Base-by-base conservation (phyloP, 2,888 invertebrate genomes). In the Magallana nippona region DNA sequence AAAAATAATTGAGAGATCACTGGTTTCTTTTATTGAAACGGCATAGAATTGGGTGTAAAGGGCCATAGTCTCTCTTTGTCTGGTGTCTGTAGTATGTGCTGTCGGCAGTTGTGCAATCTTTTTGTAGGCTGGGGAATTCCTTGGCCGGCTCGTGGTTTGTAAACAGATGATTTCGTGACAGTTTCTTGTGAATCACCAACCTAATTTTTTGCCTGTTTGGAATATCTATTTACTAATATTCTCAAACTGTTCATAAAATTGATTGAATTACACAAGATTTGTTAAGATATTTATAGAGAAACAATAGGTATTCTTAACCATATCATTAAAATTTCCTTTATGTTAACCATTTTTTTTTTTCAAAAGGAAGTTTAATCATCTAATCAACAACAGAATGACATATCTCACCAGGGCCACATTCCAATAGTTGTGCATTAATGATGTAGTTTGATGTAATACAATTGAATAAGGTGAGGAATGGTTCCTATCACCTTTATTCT, bases 101-200 rank as follows among this genome's bases (percentile, higher is more conserved):
- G 71, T 71, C 71, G 71, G 71, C 71, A 22, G 71, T 71, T 71
- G 27, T 71, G 22, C 71, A 71, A 71, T 22, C 27, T 71, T 32
- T 22, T 71, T 2, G 15, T 22, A 15, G 71, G 71, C 15, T 32
- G 22, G 2, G 71, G 71, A 71, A 71, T 71, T 71, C 71, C 71
- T 32, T 27, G 22, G 22, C 5, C 2, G 22, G 22, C 27, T 32
- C 22, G 17, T 15, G 71, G 71, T 71, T 71, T 71, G 71, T 71
- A 32, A 71, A 71, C 27, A 71, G 11, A 27, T 15, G 32, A 27
- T 71, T 27, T 22, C 27, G 8, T 27, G 22, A 32, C 27, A 32
- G 27, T 27, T 15, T 22, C 44, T 63, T 13, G 71, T 71, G 71
- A 71, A 71, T 71, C 71, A 71, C n/a, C n/a, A 60, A 44, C 44